phyloP scores from a whole-genome alignment of 2,797 vertebrate species.

The Brachymystax lenok region DNA sequence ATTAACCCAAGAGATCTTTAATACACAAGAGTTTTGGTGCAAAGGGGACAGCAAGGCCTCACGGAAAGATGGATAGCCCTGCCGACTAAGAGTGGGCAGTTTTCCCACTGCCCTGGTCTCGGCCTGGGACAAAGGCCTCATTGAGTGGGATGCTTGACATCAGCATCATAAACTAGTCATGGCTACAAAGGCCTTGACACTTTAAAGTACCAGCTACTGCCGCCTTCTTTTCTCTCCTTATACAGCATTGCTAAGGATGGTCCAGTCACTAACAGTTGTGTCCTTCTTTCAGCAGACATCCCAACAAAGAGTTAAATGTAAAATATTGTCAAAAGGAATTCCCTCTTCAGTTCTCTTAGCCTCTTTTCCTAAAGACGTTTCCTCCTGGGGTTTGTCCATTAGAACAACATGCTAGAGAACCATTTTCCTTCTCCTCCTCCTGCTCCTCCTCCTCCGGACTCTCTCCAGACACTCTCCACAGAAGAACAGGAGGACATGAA shows the following conservation, averaged over 20 bases:
- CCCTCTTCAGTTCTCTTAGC: constrained; percentile 73
- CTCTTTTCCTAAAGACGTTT: constrained; percentile 76
- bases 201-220: constrained; percentile 94
- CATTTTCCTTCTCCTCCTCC: constrained; percentile 41
- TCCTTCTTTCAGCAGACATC: constrained; percentile 68
- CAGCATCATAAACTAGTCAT: constrained; percentile 99
- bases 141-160: constrained; percentile 98
- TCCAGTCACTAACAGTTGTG: constrained; percentile 81
- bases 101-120: constrained; percentile 97
- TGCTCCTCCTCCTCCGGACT: constrained; percentile 5
- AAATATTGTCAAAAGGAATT: constrained; percentile 83
- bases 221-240: constrained; percentile 79
- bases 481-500: neutral
- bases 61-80: constrained; percentile 95
- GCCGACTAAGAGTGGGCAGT: constrained; percentile 92
- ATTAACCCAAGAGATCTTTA: constrained; percentile 97
- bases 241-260: constrained; percentile 81
- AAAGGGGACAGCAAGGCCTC: constrained; percentile 83
- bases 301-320: constrained; percentile 83
- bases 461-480: neutral
- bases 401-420: constrained; percentile 38
- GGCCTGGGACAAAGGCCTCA: constrained; percentile 97
- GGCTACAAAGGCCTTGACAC: constrained; percentile 96
- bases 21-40: constrained; percentile 85
- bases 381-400: constrained; percentile 63